These are phyloP conservation scores for Plectrocnemia conspersa DNA, from an alignment of 1,140 invertebrate species.

Conservation along the genomic window DNA sequence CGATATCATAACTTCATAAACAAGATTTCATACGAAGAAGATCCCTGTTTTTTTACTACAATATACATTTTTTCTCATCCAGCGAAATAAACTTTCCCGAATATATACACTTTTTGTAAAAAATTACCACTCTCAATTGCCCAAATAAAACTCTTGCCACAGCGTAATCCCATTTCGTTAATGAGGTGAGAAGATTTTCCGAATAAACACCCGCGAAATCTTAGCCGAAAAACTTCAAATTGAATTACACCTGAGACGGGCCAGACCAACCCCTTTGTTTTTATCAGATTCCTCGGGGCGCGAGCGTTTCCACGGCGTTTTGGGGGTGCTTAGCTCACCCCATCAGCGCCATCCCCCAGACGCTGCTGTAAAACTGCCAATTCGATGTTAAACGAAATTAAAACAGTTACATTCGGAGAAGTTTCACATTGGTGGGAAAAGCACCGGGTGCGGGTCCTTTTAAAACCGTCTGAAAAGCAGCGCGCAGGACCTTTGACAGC, in stretches of 20 bases:
- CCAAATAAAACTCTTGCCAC: too few relatives aligned
- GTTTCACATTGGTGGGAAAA: conserved; percentile 14
- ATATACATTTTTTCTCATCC: too few relatives aligned
- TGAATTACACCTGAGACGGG: conserved; percentile 32
- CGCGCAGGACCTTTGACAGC: too few relatives aligned
- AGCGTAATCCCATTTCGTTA: conserved; percentile 31
- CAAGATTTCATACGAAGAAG: too few relatives aligned
- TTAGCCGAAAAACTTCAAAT: conserved; percentile 32
- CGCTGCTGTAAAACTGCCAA: conserved; percentile 32
- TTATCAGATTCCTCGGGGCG: conserved; percentile 15
- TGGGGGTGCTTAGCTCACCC: not conserved
- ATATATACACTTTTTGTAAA: too few relatives aligned
- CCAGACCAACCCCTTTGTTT: conserved; percentile 19
- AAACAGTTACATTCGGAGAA: conserved; percentile 32
- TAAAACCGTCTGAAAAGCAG: too few relatives aligned
- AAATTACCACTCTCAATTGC: too few relatives aligned
- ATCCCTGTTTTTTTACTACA: too few relatives aligned
- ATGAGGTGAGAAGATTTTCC: conserved; percentile 31
- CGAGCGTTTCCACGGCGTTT: not conserved
- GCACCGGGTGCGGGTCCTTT: too few relatives aligned
- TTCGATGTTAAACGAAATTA: conserved; percentile 31
- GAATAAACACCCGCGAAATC: conserved; percentile 29
- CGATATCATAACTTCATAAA: too few relatives aligned
- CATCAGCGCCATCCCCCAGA: conserved; percentile 12
- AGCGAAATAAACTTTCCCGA: too few relatives aligned